Evolutionary conservation across 2,797 vertebrate species (phyloP).

Genomic region (Poecilia wingei): DNA sequence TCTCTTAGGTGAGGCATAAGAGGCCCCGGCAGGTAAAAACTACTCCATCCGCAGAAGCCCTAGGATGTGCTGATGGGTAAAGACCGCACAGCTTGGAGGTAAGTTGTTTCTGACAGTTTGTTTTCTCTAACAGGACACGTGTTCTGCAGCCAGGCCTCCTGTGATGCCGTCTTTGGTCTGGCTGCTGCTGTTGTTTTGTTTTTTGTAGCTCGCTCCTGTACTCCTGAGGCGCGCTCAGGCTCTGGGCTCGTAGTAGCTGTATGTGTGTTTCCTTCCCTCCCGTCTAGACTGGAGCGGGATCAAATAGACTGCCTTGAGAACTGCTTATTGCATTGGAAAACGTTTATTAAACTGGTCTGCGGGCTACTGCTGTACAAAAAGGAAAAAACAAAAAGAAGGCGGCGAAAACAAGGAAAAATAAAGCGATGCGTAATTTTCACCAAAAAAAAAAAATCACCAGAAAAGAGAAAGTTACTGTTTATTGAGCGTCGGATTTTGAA

Average conservation of each 20-base stretch:
- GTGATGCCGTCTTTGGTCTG: slow-evolving; percentile 41
- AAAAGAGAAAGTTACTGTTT: neutral
- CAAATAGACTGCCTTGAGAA: slow-evolving; percentile 40
- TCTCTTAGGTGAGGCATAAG: slow-evolving; percentile 17
- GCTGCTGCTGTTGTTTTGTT: slow-evolving; percentile 34
- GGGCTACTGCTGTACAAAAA: slow-evolving; percentile 25
- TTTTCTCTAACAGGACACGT: slow-evolving; percentile 51
- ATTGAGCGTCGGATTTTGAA: neutral
- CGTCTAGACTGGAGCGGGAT: slow-evolving; percentile 44
- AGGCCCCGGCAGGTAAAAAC: slow-evolving; percentile 9
- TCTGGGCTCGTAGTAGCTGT: slow-evolving; percentile 18
- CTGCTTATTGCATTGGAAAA: slow-evolving; percentile 40
- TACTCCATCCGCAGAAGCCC: slow-evolving; percentile 10
- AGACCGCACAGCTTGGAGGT: slow-evolving; percentile 57
- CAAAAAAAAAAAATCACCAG: neutral
- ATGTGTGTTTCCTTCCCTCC: slow-evolving; percentile 34
- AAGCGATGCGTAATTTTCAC: neutral
- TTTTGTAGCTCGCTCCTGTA: slow-evolving; percentile 33
- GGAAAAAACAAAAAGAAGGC: neutral
- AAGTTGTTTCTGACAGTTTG: slow-evolving; percentile 62
- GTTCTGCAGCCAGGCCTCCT: slow-evolving; percentile 41
- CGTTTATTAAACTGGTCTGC: slow-evolving; percentile 35
- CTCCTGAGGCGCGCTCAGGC: slow-evolving; percentile 43
- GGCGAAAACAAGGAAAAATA: neutral
- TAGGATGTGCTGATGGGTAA: slow-evolving; percentile 60